Percentiles rank a stretch among this genome's conserved stretches.
Conservation (phyloP, 2,888 invertebrate species). For the Nemotelus pantherinus region DNA sequence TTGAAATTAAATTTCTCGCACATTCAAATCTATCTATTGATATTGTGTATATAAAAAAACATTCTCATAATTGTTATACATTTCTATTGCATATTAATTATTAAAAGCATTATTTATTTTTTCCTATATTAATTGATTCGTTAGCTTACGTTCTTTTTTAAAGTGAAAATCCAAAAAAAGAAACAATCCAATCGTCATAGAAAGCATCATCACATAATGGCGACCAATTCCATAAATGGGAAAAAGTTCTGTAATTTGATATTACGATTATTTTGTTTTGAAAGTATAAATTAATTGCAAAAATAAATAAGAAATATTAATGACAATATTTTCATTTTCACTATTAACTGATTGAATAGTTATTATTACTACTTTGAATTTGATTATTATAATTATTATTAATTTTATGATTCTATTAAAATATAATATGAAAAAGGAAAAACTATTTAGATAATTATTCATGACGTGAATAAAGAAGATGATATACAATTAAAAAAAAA, state of each 20-base stretch:
- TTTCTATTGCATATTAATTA: constrained; percentile 7
- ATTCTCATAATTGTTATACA: constrained; percentile 17
- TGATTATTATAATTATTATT: background rate
- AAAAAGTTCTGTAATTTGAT: background rate
- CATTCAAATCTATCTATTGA: background rate
- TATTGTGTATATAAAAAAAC: constrained; percentile 9
- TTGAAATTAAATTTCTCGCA: background rate
- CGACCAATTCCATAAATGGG: background rate
- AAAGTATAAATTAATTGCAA: background rate
- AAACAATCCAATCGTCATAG: background rate
- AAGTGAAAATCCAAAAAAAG: background rate
- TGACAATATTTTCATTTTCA: background rate
- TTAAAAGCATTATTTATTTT: background rate
- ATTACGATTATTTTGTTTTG: background rate
- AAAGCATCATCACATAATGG: background rate
- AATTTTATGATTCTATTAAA: background rate
- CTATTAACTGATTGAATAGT: background rate
- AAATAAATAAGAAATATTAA: background rate
- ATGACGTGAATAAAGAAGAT: background rate
- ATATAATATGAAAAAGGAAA: background rate
- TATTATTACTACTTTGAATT: background rate
- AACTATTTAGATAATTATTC: constrained; percentile 5
- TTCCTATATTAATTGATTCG: background rate
- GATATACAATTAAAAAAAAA: too few species aligned
- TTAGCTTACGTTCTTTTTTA: background rate